Evolutionary conservation across 2,888 invertebrate genomes (phyloP).

Genomic region (Eilema caniola): DNA sequence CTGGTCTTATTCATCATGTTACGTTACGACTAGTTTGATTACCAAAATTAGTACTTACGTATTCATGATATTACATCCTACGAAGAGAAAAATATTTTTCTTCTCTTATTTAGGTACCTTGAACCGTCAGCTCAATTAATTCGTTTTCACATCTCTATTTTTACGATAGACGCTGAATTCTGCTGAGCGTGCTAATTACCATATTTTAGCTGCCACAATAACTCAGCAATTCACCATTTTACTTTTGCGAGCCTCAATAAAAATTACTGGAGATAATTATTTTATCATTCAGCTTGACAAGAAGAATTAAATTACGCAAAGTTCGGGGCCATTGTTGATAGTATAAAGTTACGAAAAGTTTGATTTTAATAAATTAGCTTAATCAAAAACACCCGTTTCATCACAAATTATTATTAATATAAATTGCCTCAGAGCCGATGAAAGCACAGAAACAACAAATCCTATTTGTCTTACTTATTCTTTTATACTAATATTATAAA

Average conservation of each 20-base stretch:
- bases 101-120: conserved; percentile 16
- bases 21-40: background rate
- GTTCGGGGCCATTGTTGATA: background rate
- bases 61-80: background rate
- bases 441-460: background rate
- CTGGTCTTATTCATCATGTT: background rate
- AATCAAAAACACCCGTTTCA: background rate
- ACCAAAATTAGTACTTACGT: background rate
- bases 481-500: background rate
- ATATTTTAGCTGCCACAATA: conserved; percentile 45
- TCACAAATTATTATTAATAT: background rate
- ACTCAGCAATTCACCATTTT: conserved; percentile 24
- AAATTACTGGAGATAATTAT: conserved; percentile 11
- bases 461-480: background rate
- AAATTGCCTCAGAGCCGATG: background rate
- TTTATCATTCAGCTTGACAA: background rate
- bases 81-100: conserved; percentile 11
- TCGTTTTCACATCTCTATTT: conserved; percentile 49
- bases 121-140: conserved; percentile 35
- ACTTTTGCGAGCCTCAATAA: conserved; percentile 23
- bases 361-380: conserved; percentile 1
- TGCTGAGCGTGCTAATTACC: conserved; percentile 42
- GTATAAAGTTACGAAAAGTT: conserved; percentile 3
- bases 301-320: background rate
- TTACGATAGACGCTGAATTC: conserved; percentile 39